phyloP scores from a whole-genome alignment of 2,113 vertebrate species.

The Colistium nudipinnis region DNA sequence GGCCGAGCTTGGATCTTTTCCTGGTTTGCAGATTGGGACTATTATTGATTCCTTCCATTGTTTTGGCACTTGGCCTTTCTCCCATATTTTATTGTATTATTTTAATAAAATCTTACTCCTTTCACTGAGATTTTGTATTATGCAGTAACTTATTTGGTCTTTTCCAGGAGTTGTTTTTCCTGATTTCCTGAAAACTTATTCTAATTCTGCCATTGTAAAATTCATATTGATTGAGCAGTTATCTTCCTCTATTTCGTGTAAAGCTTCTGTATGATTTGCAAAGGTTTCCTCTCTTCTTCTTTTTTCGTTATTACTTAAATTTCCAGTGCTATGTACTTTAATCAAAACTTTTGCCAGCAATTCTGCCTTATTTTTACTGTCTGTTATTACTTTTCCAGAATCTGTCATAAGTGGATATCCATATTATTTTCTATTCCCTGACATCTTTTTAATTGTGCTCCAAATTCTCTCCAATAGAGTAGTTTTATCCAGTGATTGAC shows the following conservation, averaged over 20 bases:
- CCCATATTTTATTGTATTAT: neutral
- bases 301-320: no score
- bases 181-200: neutral
- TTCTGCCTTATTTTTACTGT: neutral
- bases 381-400: neutral
- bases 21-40: neutral
- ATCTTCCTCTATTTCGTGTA: neutral
- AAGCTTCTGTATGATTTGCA: neutral
- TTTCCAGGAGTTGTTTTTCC: neutral
- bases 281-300: neutral
- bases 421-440: neutral
- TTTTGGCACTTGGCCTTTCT: neutral
- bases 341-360: no score
- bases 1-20: neutral
- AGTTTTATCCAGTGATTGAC: neutral
- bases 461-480: neutral
- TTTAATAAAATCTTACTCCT: neutral
- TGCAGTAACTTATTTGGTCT: neutral
- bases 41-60: neutral
- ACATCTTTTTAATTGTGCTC: neutral
- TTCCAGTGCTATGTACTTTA: no score
- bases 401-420: neutral
- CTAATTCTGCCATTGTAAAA: neutral
- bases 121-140: neutral
- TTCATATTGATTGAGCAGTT: neutral